Base-by-base conservation (phyloP, 2,888 invertebrate genomes). In the Diaprepes abbreviatus region DNA sequence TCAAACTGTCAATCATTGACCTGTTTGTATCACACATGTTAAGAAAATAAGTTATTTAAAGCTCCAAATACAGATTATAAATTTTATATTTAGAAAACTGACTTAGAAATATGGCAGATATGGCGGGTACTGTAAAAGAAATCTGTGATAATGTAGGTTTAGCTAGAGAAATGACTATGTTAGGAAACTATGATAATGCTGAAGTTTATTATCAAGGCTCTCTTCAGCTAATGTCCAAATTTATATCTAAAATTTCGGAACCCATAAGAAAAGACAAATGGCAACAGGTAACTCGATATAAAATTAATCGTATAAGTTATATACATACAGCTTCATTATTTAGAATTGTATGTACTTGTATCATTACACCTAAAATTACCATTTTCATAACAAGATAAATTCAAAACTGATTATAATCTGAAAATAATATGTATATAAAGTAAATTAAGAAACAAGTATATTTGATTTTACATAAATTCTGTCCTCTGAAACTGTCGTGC, bases 131-230 rank as follows among this genome's bases (percentile, higher is more conserved):
- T 82, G 91, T 93, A 84, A 92, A 91, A 85, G 95, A 96, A 87
- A 95, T 96, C 86, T 93, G 92, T 87, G 96, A 97, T 87, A 97
- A 96, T 87, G 94, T 96, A 70, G 96, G 95, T 85, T 86, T 96
- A 85, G 98, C 96, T 66, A 89, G 98, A 80, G 97, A 98, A 87
- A 94, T 94, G 92, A 95, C 96, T 72, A 87, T 98, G 80, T 91
- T 95, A 82, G 97, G 98, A 17, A 96, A 97, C 85, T 98, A 98
- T 83, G 97, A 98, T 81, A 93, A 94, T 73, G 94, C 98, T 19
- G 89, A 93, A 75, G 94, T 97, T 67, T 97, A 96, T 85, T 97
- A 97, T 83, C 94, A 97, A 83, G 95, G 95, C 59, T 93, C 94
- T 7, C 89, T 97, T 67, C 95, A 96, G 83, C 94, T 96, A 88